Base-by-base conservation (phyloP, 2,797 vertebrate species). In the Coracias cyanogaster region DNA sequence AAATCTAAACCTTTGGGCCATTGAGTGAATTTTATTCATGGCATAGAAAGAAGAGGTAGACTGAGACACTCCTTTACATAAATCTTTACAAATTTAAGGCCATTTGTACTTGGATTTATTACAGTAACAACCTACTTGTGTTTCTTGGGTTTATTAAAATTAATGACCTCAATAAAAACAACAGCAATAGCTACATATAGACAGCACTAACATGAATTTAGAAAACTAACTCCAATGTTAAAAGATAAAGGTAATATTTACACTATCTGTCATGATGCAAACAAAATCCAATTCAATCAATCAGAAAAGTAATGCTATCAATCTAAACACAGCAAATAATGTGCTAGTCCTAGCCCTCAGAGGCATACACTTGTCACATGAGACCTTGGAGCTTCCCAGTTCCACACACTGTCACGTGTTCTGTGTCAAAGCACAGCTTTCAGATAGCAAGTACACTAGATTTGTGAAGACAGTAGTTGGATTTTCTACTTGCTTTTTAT, bases 321-420 rank as follows among this genome's bases (percentile, higher is more conserved):
- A 13, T 67, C 55, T 73, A 70, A 89, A 31, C 11, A 16, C 35
- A 81, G 13, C 12, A 22, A 41, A 9, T 52, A 82, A 82, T 11
- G 3, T n/a, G 18, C 65, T 70, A 74, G 20, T 52, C 33, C 52
- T 12, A 70, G 18, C 6, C 22, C 78, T 78, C 41, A 60, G 55
- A 49, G 17, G 9, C 15, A 24, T 17, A 35, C 1, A 2, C 12
- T 31, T 60, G 72, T 16, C 0, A 0, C 60, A 84, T 0, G 0
- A 60, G 54, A 86, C 48, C 51, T 70, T 61, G 70, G 46, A 93
- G 28, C 18, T 67, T 10, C n/a, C 18, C 41, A 43, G 43, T 70
- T n/a, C 48, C 62, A 78, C 46, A 62, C 5, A 43, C 6, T 49
- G 19, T 7, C 16, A 61, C 0, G 0, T 8, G 21, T 16, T 81